Percentiles rank a stretch among this genome's conserved stretches.
Conservation (phyloP, 64 coral and sea anemone genomes). For the Hydrozoanthus tunicans region DNA sequence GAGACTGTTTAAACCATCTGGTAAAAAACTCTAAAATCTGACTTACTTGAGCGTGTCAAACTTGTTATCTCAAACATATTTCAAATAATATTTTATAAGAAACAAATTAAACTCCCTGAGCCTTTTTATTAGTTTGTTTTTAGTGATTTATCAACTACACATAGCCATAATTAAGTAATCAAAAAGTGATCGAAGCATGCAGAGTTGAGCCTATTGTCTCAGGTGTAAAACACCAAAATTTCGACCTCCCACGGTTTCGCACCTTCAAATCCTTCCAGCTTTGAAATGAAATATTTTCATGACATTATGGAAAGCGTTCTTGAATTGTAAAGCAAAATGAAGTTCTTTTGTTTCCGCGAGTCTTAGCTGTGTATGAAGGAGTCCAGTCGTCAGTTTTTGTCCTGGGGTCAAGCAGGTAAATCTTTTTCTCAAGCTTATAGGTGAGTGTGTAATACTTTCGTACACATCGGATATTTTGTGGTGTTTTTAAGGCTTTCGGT, state of each 20-base stretch:
- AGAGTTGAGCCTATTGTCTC: background rate
- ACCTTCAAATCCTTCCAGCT: conserved; percentile 23
- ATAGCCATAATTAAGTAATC: conserved; percentile 37
- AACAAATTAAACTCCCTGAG: conserved; percentile 24
- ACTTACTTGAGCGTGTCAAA: background rate
- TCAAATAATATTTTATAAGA: background rate
- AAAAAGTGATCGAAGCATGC: conserved; percentile 26
- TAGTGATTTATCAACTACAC: conserved; percentile 13
- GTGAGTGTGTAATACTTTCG: background rate
- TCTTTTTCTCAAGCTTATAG: background rate
- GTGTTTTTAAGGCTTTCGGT: background rate
- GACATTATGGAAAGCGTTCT: conserved; percentile 8
- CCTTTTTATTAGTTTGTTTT: conserved; percentile 39
- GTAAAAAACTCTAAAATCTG: no score
- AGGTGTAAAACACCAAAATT: conserved; percentile 4
- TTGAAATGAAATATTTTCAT: conserved; percentile 29
- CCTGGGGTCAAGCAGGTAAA: background rate
- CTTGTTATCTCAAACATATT: background rate
- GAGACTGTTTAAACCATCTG: no score
- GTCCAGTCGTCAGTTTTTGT: background rate
- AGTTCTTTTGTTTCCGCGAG: conserved; percentile 3
- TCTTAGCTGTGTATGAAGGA: conserved; percentile 13
- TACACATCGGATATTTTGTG: background rate
- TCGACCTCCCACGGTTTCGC: conserved; percentile 32
- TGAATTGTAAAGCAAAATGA: conserved; percentile 47